phyloP scores from a whole-genome alignment of 1,140 invertebrate genomes.

The Aphelinus atriplicis region DNA sequence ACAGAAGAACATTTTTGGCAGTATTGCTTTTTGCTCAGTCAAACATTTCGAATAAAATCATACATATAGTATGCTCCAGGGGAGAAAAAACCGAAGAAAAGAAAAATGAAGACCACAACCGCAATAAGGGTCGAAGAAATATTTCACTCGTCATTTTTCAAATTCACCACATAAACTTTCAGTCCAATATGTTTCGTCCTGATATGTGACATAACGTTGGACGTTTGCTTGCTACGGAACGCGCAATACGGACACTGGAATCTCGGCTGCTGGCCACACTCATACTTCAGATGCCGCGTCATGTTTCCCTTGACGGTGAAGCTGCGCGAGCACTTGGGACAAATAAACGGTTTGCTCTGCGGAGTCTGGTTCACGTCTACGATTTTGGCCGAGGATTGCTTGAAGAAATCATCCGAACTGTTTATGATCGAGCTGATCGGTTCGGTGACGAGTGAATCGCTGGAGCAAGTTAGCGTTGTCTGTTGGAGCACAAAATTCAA shows the following conservation, averaged over 20 bases:
- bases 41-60: too few relatives aligned
- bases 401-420: too few relatives aligned
- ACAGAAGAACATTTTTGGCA: too few relatives aligned
- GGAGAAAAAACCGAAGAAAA: too few relatives aligned
- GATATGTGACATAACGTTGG: slow-evolving; percentile 56
- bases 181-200: slow-evolving; percentile 45
- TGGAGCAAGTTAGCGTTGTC: neutral
- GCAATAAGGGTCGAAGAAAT: too few relatives aligned
- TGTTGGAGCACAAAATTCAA: slow-evolving; percentile 22
- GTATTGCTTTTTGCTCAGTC: too few relatives aligned
- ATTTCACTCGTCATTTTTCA: slow-evolving; percentile 17
- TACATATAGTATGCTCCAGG: too few relatives aligned
- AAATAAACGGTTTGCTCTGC: slow-evolving; percentile 40
- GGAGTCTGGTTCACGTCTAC: neutral
- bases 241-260: slow-evolving; percentile 57
- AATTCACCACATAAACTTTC: slow-evolving; percentile 36
- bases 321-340: slow-evolving; percentile 56
- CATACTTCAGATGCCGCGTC: slow-evolving; percentile 56
- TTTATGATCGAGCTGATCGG: too few relatives aligned
- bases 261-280: slow-evolving; percentile 61
- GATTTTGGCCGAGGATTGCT: too few relatives aligned
- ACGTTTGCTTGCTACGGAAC: slow-evolving; percentile 47
- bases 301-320: slow-evolving; percentile 58
- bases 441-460: neutral
- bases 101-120: too few relatives aligned